Conservation (phyloP, 1,140 invertebrate genomes). For the Drosophila orena region DNA sequence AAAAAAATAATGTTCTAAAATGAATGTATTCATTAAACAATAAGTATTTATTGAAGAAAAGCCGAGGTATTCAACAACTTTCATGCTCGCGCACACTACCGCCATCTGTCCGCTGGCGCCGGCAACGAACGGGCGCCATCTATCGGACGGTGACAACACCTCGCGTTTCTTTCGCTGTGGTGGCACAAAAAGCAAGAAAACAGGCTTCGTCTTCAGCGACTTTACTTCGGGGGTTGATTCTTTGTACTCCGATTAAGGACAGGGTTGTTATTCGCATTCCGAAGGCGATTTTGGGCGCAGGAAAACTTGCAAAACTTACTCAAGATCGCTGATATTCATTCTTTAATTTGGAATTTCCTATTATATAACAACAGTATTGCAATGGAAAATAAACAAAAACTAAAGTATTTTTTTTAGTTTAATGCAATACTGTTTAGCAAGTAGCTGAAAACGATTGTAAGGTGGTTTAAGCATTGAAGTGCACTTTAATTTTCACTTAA, state of each 20-base stretch:
- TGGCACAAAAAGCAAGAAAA: conserved; percentile 25
- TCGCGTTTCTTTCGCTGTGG: conserved; percentile 37
- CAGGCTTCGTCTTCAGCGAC: conserved; percentile 29
- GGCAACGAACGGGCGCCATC: conserved; percentile 45
- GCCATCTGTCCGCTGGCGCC: conserved; percentile 44
- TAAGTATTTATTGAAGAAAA: neutral
- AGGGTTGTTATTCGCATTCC: conserved; percentile 47
- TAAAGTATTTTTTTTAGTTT: too few relatives aligned
- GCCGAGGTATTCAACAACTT: neutral
- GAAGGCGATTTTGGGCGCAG: neutral
- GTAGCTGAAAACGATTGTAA: too few relatives aligned
- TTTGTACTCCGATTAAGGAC: conserved; percentile 20
- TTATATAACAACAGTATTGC: too few relatives aligned
- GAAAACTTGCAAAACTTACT: neutral
- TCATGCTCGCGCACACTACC: conserved; percentile 8
- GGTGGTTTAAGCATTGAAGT: too few relatives aligned
- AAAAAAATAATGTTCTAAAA: too few relatives aligned
- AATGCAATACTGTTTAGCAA: too few relatives aligned
- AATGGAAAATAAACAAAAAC: too few relatives aligned
- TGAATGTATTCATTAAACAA: neutral
- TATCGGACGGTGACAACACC: conserved; percentile 43
- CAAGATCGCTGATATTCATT: neutral
- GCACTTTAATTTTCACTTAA: too few relatives aligned
- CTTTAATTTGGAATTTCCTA: too few relatives aligned
- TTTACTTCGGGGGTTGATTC: conserved; percentile 46